These are phyloP conservation scores for Zeuzera pyrina DNA, from an alignment of 2,888 invertebrate genomes.

Conservation along the genomic window DNA sequence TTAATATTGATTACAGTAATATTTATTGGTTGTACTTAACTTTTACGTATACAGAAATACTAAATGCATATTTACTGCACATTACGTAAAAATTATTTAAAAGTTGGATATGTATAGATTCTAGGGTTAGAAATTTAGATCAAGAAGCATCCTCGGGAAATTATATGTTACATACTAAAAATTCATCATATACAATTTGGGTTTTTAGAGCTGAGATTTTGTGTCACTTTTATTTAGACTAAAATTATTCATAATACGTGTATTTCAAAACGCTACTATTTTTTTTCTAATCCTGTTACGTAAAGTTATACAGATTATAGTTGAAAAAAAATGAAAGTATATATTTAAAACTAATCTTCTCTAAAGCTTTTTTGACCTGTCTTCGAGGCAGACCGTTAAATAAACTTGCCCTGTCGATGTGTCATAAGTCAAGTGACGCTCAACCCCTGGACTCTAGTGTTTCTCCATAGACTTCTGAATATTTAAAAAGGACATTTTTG, in stretches of 20 bases:
- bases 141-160: too few species aligned
- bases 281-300: too few species aligned
- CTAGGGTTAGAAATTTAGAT: background rate
- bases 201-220: too few species aligned
- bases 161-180: too few species aligned
- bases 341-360: conserved; percentile 19
- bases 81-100: background rate
- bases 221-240: too few species aligned
- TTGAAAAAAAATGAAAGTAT: background rate
- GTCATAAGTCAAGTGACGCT: conserved; percentile 68
- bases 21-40: too few species aligned
- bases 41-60: too few species aligned
- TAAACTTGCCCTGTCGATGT: conserved; percentile 70
- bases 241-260: too few species aligned
- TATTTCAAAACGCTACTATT: too few species aligned
- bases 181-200: too few species aligned
- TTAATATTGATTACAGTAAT: conserved; percentile 3
- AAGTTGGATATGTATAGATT: background rate
- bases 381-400: conserved; percentile 52
- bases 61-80: too few species aligned
- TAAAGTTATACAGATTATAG: too few species aligned
- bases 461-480: conserved; percentile 24
- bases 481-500: conserved; percentile 4
- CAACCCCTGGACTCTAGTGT: conserved; percentile 32
- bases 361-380: conserved; percentile 32